Conservation (phyloP, 1,140 invertebrate species). For the Zaprionus kolodkinae region DNA sequence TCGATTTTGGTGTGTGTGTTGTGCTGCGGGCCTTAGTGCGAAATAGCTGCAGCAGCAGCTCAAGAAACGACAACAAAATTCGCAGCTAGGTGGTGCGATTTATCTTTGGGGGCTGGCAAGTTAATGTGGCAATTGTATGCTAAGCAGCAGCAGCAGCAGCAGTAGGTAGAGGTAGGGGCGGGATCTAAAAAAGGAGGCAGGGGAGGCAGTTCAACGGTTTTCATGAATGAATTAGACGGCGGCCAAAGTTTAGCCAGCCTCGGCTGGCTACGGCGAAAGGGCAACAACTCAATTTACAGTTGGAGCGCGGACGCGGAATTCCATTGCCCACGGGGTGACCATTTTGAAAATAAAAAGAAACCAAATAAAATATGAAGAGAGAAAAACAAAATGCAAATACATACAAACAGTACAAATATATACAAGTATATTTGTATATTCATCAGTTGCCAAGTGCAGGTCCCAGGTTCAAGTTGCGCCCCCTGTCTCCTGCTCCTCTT, state of each 20-base stretch:
- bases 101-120: slow-evolving; percentile 76
- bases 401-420: background rate
- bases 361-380: slow-evolving; percentile 2
- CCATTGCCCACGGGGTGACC: slow-evolving; percentile 68
- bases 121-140: slow-evolving; percentile 83
- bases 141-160: slow-evolving; percentile 69
- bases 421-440: slow-evolving; percentile 21
- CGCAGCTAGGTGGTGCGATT: slow-evolving; percentile 64
- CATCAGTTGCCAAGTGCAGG: slow-evolving; percentile 43
- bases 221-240: slow-evolving; percentile 78
- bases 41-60: slow-evolving; percentile 62
- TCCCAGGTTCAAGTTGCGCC: slow-evolving; percentile 6
- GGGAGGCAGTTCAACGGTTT: slow-evolving; percentile 63
- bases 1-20: slow-evolving; percentile 68
- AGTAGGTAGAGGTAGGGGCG: background rate
- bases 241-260: slow-evolving; percentile 68
- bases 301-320: slow-evolving; percentile 54
- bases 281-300: slow-evolving; percentile 82
- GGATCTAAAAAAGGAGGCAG: slow-evolving; percentile 15
- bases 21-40: slow-evolving; percentile 69
- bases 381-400: slow-evolving; percentile 9
- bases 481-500: too few relatives aligned
- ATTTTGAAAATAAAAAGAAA: slow-evolving; percentile 40
- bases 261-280: slow-evolving; percentile 58
- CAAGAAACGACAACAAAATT: slow-evolving; percentile 35